Evolutionary conservation across 2,888 invertebrate genomes (phyloP).

Genomic region (Girardia tigrina): DNA sequence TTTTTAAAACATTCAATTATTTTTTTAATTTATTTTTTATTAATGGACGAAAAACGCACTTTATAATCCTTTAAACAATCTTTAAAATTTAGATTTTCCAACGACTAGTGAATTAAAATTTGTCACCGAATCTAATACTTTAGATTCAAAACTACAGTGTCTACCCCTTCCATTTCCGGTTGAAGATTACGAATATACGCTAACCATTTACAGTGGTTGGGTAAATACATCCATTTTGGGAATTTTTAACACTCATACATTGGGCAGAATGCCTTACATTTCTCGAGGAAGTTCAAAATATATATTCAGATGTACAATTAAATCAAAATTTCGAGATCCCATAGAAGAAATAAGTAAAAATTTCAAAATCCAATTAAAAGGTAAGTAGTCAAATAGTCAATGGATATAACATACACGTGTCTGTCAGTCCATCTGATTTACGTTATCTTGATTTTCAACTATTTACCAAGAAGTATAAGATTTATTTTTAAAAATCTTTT

Average conservation of each 20-base stretch:
- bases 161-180: not conserved
- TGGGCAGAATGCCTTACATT: not conserved
- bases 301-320: not conserved
- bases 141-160: not conserved
- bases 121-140: not conserved
- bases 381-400: too few relatives aligned
- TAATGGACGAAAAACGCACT: too few relatives aligned
- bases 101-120: not conserved
- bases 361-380: not conserved
- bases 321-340: not conserved
- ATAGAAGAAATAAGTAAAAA: not conserved
- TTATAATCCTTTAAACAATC: too few relatives aligned
- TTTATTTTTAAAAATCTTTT: too few relatives aligned
- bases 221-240: not conserved
- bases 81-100: not conserved
- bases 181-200: not conserved
- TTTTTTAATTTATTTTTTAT: too few relatives aligned
- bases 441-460: too few relatives aligned
- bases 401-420: too few relatives aligned
- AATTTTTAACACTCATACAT: not conserved
- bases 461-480: too few relatives aligned
- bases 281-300: not conserved
- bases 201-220: not conserved
- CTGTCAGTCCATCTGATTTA: too few relatives aligned
- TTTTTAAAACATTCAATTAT: too few relatives aligned